These are phyloP conservation scores for Tretioscincus oriximinensis DNA, from an alignment of 2,113 vertebrate species.

Conservation along the genomic window DNA sequence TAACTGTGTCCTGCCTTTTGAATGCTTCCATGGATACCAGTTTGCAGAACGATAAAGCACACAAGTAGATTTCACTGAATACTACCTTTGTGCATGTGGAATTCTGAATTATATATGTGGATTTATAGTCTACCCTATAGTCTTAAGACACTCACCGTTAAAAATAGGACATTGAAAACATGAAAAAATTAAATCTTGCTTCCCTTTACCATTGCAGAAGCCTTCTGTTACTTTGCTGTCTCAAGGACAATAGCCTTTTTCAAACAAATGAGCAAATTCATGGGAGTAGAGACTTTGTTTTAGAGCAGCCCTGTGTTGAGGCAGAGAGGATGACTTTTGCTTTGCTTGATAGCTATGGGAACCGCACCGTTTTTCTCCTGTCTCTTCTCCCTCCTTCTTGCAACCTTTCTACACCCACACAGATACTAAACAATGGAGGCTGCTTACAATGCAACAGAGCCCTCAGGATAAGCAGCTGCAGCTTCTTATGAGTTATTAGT, in stretches of 20 bases:
- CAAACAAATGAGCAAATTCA: not conserved
- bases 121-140: no score
- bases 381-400: not conserved
- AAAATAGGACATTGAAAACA: no score
- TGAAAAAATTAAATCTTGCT: no score
- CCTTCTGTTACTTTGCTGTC: no score
- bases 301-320: conserved; percentile 8
- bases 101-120: not conserved
- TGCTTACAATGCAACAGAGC: conserved; percentile 9
- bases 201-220: no score
- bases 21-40: not conserved
- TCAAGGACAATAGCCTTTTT: not conserved
- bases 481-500: not conserved
- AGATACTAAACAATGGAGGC: conserved; percentile 7
- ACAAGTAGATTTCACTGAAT: not conserved
- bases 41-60: not conserved
- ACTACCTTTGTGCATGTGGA: not conserved
- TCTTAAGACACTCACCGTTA: no score
- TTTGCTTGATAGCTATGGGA: not conserved
- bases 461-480: not conserved
- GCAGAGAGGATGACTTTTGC: not conserved
- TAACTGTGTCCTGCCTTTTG: not conserved
- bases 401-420: not conserved
- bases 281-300: conserved; percentile 11
- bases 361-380: not conserved